These are phyloP conservation scores for Anarhynchus alexandrinus DNA, from an alignment of 2,113 vertebrate species.

Conservation along the genomic window DNA sequence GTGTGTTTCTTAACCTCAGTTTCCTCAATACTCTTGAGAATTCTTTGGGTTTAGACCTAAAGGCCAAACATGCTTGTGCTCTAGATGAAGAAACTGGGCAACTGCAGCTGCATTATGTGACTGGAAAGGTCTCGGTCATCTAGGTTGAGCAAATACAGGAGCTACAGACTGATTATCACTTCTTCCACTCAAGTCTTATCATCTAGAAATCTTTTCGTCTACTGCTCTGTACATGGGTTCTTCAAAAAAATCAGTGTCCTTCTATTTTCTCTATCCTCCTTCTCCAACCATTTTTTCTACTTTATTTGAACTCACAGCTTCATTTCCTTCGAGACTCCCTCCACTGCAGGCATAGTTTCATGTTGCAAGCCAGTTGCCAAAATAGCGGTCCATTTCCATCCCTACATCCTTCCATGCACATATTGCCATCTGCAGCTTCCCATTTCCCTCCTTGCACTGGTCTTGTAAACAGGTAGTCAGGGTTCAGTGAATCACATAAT, in stretches of 20 bases:
- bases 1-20: neutral
- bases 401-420: neutral
- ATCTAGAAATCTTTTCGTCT: neutral
- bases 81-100: neutral
- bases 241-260: neutral
- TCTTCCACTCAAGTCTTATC: neutral
- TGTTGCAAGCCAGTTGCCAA: accelerated
- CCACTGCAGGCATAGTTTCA: neutral
- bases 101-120: neutral
- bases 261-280: neutral
- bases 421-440: neutral
- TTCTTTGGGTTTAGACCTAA: neutral
- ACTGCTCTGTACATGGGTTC: neutral
- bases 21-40: neutral
- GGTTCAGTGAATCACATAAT: too few relatives aligned
- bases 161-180: neutral
- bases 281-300: neutral
- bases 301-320: neutral
- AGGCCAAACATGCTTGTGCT: neutral
- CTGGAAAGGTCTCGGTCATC: neutral
- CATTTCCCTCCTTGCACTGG: neutral
- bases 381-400: neutral
- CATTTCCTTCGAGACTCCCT: neutral
- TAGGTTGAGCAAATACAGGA: neutral
- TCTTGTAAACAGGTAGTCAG: too few relatives aligned